A percentile compares a stretch with the other conserved stretches of the same genome.
phyloP scores from a whole-genome alignment of 2,113 vertebrate species.

The Ranitomeya imitator region DNA sequence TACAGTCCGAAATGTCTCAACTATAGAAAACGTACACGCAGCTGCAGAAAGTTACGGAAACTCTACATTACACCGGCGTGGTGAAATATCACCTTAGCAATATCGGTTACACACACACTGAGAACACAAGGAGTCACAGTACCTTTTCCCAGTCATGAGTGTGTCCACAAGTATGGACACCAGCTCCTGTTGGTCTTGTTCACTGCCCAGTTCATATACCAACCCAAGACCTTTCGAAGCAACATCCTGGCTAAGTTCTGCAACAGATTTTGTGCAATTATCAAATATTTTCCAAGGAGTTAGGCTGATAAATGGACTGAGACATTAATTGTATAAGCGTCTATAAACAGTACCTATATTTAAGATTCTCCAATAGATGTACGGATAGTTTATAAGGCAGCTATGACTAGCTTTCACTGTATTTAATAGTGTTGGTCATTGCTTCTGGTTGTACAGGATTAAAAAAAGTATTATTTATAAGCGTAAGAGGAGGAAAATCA shows the following conservation, averaged over 20 bases:
- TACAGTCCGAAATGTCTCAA: background rate
- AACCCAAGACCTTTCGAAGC: conserved; percentile 96
- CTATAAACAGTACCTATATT: background rate
- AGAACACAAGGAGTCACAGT: conserved; percentile 58
- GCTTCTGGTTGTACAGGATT: background rate
- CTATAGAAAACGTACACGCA: background rate
- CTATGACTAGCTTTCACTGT: background rate
- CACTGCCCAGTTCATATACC: conserved; percentile 93
- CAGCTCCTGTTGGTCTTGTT: conserved; percentile 91
- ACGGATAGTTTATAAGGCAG: background rate
- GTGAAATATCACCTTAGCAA: background rate
- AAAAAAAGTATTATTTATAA: too few species aligned
- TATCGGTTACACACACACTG: background rate
- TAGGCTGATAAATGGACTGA: conserved; percentile 57
- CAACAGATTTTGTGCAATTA: conserved; percentile 62
- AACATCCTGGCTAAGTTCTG: conserved; percentile 96
- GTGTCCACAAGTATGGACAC: conserved; percentile 95
- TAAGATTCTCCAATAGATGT: background rate
- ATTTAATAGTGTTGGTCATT: background rate
- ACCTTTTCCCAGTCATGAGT: conserved; percentile 98
- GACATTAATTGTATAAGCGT: conserved; percentile 20
- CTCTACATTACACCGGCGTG: background rate
- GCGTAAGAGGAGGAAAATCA: too few species aligned
- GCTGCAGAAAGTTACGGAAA: background rate
- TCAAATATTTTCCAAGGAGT: conserved; percentile 35